phyloP scores from a whole-genome alignment of 1,140 invertebrate species.

The Rhopalosiphum maidis region DNA sequence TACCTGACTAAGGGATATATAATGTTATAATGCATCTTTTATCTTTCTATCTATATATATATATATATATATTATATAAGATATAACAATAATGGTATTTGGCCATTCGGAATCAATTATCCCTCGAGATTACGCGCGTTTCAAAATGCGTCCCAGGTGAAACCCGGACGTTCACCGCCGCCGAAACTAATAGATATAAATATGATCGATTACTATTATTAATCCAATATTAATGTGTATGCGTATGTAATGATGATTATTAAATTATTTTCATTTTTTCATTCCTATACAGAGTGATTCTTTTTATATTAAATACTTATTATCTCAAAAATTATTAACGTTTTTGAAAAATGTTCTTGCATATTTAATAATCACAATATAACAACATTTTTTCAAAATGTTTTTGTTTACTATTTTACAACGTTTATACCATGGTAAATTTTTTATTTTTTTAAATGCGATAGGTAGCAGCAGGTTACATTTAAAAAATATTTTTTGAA shows the following conservation, averaged over 20 bases:
- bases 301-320: not conserved
- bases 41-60: not conserved
- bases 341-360: too few species aligned
- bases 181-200: slow-evolving; percentile 35
- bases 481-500: not conserved
- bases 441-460: too few species aligned
- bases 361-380: too few species aligned
- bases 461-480: too few species aligned
- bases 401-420: too few species aligned
- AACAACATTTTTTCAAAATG: too few species aligned
- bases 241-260: too few species aligned
- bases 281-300: not conserved
- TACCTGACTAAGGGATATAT: not conserved
- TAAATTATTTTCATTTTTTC: not conserved
- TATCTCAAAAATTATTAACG: too few species aligned
- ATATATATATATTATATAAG: too few species aligned
- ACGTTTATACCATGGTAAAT: too few species aligned
- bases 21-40: not conserved
- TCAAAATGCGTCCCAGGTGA: not conserved
- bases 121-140: not conserved
- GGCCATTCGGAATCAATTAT: not conserved
- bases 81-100: not conserved
- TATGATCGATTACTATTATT: slow-evolving; percentile 36
- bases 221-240: not conserved
- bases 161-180: not conserved